Conservation (phyloP, 2,113 vertebrate genomes). For the Gymnorhina tibicen region DNA sequence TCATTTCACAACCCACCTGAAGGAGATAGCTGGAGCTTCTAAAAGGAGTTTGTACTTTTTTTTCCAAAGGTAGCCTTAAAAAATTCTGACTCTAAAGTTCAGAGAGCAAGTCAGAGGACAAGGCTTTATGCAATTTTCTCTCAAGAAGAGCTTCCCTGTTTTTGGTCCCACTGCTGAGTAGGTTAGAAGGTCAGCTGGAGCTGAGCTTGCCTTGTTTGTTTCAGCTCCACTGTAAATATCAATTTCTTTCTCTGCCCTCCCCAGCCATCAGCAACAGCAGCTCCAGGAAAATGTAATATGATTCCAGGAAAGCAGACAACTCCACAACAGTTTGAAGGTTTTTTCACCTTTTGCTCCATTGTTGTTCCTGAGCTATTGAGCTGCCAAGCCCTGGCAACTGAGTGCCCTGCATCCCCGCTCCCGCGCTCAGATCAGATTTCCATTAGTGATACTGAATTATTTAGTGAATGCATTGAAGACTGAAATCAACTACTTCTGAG, state of each 20-base stretch:
- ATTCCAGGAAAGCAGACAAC: conserved; percentile 45
- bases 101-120: not conserved
- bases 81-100: not conserved
- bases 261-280: not conserved
- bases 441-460: conserved; percentile 78
- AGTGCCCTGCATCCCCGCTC: not conserved
- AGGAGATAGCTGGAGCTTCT: not conserved
- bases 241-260: conserved; percentile 14
- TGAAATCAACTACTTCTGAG: conserved; percentile 36
- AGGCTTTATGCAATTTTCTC: not conserved
- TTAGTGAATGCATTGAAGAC: conserved; percentile 60
- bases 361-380: conserved; percentile 47
- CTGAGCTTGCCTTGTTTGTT: conserved; percentile 33
- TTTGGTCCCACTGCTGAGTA: not conserved
- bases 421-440: conserved; percentile 51
- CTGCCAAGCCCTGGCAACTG: not conserved
- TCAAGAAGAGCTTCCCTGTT: not conserved
- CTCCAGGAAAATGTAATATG: conserved; percentile 23
- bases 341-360: conserved; percentile 58
- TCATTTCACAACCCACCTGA: not conserved
- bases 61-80: not conserved
- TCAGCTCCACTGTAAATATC: conserved; percentile 52
- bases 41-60: not conserved
- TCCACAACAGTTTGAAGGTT: conserved; percentile 37
- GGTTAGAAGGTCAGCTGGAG: not conserved